Conservation (phyloP, 2,888 invertebrate species). For the Tethea ocularis region DNA sequence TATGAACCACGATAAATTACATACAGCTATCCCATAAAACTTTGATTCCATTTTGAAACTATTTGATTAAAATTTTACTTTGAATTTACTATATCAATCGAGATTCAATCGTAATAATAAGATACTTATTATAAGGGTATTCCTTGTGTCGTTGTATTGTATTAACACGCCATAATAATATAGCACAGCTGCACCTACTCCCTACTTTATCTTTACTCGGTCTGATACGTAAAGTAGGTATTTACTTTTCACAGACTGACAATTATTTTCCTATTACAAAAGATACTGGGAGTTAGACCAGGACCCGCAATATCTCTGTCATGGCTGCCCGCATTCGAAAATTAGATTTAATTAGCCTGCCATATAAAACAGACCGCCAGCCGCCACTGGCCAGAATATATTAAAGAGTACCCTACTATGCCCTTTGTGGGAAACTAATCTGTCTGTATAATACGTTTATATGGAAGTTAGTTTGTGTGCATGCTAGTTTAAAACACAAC, state of each 20-base stretch:
- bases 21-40: too few relatives aligned
- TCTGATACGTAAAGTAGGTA: not conserved
- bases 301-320: slow-evolving; percentile 54
- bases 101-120: too few relatives aligned
- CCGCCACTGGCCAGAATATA: slow-evolving; percentile 34
- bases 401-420: slow-evolving; percentile 19
- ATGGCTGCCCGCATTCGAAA: slow-evolving; percentile 63
- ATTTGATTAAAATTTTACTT: too few relatives aligned
- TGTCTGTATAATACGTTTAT: not conserved
- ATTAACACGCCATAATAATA: too few relatives aligned
- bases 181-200: not conserved
- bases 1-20: too few relatives aligned
- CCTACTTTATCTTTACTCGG: not conserved
- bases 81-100: too few relatives aligned
- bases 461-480: not conserved
- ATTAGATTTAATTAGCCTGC: slow-evolving; percentile 69
- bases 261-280: slow-evolving; percentile 1
- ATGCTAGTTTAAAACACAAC: not conserved
- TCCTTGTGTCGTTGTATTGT: too few relatives aligned
- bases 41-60: too few relatives aligned
- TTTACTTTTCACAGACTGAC: not conserved
- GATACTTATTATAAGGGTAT: too few relatives aligned
- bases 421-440: not conserved
- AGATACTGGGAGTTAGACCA: slow-evolving; percentile 25
- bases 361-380: slow-evolving; percentile 46